Base-by-base conservation (phyloP, 2,797 vertebrate genomes). In the Sarcophilus harrisii region DNA sequence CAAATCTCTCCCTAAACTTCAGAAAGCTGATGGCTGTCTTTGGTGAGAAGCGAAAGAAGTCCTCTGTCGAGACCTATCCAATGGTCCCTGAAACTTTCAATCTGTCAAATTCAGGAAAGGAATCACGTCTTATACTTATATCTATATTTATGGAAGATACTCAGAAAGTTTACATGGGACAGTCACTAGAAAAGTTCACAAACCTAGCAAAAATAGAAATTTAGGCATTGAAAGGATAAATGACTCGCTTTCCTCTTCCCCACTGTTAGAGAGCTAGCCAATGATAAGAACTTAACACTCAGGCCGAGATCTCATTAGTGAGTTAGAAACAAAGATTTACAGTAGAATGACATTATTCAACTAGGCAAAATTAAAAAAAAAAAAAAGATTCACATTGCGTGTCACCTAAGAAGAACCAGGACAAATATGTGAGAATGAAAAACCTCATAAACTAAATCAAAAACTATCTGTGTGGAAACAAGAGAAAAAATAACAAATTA, bases 1-100 rank as follows among this genome's bases (percentile, higher is more conserved):
- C 91, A 95, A 90, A 93, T 93, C 92, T 32, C 57, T 95, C 94
- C 12, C 91, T 91, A 94, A 96, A 96, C 92, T 89, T 92, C 29
- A 94, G 0, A 93, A 55, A 94, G 54, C 59, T 94, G 49, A 95
- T 32, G 52, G 92, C 55, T 94, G 57, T 54, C 58, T 57, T 87
- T 87, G 38, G 24, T 18, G 8, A 58, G 87, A 57, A 92, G 16
- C 3, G 11, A 28, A 9, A 93, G 52, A 92, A 9, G 91, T 32
- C 73, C 21, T 91, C 4, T 18, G 91, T 73, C 49, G 91, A 58
- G 38, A 8, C 29, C 91, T 93, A 93, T 54, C 32, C 45, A 27
- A 0, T 12, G 58, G 89, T 58, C 87, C 24, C 73, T 3, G 54
- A 45, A 87, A 87, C 73, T 94, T 95, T 90, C 81, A 58, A 4